Percentiles rank a stretch among this genome's conserved stretches.
phyloP scores from a whole-genome alignment of 2,797 vertebrate genomes.

The Hybognathus amarus region DNA sequence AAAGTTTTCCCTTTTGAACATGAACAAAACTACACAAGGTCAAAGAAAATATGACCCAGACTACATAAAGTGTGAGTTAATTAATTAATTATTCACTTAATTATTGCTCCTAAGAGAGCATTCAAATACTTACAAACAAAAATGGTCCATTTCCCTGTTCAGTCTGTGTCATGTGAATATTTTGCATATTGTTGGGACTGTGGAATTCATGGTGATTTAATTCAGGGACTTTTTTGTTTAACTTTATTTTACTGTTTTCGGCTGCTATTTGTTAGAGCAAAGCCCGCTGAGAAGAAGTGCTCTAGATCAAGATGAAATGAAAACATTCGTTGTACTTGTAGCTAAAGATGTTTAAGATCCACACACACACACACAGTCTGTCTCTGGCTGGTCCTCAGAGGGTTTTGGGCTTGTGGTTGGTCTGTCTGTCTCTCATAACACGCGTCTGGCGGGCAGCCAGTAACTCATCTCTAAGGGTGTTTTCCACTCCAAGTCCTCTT shows the following conservation, averaged over 20 bases:
- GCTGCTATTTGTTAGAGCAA: neutral
- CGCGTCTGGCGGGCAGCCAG: conserved; percentile 61
- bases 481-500: conserved; percentile 14
- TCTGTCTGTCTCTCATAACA: conserved; percentile 61
- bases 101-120: neutral
- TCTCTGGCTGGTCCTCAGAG: conserved; percentile 54
- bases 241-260: neutral
- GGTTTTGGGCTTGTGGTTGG: conserved; percentile 53
- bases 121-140: neutral
- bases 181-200: neutral
- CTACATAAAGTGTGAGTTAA: neutral
- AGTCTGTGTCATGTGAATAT: neutral
- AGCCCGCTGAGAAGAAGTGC: neutral
- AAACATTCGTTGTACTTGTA: neutral
- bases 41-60: neutral
- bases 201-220: neutral
- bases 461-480: conserved; percentile 24
- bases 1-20: neutral
- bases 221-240: neutral
- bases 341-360: conserved; percentile 35
- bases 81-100: neutral
- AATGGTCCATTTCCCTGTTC: neutral
- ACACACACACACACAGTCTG: conserved; percentile 43
- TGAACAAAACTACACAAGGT: neutral
- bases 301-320: neutral